Evolutionary conservation across 2,888 invertebrate genomes (phyloP), one percentile per base, ranked within the genome.

Genomic region (Lamellibrachia satsuma): DNA sequence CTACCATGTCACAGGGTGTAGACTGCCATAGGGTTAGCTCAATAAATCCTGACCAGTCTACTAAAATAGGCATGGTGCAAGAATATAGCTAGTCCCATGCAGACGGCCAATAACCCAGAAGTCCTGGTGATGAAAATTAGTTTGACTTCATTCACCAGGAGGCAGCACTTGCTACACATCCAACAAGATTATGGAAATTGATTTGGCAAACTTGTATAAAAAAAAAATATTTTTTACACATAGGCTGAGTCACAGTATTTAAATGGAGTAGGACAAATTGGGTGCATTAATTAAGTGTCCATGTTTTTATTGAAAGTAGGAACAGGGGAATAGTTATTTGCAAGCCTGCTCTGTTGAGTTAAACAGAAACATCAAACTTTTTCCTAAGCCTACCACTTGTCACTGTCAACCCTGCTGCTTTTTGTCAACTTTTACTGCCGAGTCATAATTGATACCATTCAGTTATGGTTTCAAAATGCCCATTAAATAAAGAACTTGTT

Each of bases 401-500:
- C 75, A 75, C 75, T 75, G 75, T 75, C 75, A 75, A 75, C 75
- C 0, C 75, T 75, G 15, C 75, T 75, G 75, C n/a, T 75, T 75
- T 75, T 75, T 75, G 75, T 75, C 75, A 75, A 75, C 75, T 75
- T 39, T 11, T 75, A 75, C 75, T 75, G 22, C 15, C n/a, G 15
- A 75, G 75, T 22, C 75, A 75, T 75, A 75, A 75, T 75, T 75
- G 22, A 75, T 22, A 22, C 22, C 22, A 75, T 75, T 75, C 75
- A 75, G 75, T 75, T 15, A 75, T 75, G 75, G 75, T 75, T 75
- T 75, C 75, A 75, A 75, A n/a, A 75, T 75, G 75, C n/a, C 22
- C 75, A 75, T 75, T 75, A 75, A n/a, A 75, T 75, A 75, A n/a
- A 75, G 75, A 75, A 6, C 55, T 15, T 75, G 75, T 75, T 75